Percentiles rank a stretch among this genome's conserved stretches.
phyloP scores from a whole-genome alignment of 2,797 vertebrate genomes.

The Coreius guichenoti region DNA sequence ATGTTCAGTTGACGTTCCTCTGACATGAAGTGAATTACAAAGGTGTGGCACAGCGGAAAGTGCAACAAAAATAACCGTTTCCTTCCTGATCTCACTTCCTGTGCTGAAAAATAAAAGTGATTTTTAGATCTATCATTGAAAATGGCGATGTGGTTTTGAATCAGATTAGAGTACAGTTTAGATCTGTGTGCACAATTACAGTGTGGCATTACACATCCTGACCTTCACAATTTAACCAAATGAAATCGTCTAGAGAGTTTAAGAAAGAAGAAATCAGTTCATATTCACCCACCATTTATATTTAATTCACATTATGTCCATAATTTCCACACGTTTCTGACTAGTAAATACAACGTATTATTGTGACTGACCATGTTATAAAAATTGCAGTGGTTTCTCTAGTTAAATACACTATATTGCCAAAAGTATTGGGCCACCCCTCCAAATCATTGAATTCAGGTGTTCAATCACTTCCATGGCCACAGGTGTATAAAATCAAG shows the following conservation, averaged over 20 bases:
- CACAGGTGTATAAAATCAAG: too few relatives aligned
- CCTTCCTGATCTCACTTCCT: slow-evolving; percentile 37
- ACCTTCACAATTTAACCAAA: background rate
- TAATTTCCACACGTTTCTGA: slow-evolving; percentile 7
- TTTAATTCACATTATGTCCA: background rate
- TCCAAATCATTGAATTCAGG: too few relatives aligned
- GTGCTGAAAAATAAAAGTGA: background rate
- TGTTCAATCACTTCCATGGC: too few relatives aligned
- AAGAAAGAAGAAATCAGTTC: background rate
- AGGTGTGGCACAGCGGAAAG: slow-evolving; percentile 43
- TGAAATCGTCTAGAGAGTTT: background rate
- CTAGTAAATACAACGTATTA: background rate
- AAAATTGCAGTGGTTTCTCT: background rate
- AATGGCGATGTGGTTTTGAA: background rate
- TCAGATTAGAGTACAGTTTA: background rate
- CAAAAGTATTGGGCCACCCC: too few relatives aligned
- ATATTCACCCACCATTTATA: background rate
- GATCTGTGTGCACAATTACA: background rate
- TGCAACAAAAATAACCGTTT: slow-evolving; percentile 22
- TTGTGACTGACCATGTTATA: background rate
- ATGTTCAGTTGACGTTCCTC: slow-evolving; percentile 1
- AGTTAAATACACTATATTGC: background rate
- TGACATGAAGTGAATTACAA: background rate
- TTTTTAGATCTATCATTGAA: background rate
- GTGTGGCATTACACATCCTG: background rate